phyloP scores from a whole-genome alignment of 2,113 vertebrate genomes.

The Puntigrus tetrazona region DNA sequence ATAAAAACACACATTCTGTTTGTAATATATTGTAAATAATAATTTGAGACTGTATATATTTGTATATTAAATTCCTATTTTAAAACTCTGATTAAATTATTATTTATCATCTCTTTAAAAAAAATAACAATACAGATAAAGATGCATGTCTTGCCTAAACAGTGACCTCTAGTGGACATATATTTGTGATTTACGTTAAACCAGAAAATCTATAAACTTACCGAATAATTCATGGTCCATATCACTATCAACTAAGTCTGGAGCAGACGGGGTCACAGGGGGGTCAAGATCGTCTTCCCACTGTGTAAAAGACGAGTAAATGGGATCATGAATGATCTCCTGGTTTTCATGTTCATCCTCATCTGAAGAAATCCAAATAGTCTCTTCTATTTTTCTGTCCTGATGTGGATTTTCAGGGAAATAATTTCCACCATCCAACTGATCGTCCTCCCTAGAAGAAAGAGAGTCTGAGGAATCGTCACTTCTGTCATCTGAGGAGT shows the following conservation, averaged over 20 bases:
- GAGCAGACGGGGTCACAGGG: constrained; percentile 63
- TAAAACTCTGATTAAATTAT: neutral
- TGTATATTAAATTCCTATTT: no score
- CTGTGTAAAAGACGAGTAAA: constrained; percentile 11
- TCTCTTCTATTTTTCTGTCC: constrained; percentile 34
- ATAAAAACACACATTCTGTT: neutral
- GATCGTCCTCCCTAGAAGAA: constrained; percentile 69
- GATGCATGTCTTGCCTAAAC: neutral
- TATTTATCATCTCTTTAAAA: neutral
- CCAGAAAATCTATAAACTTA: constrained; percentile 50
- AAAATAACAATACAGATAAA: neutral
- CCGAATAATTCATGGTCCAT: constrained; percentile 56
- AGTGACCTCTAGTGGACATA: constrained; percentile 3
- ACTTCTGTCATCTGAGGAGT: constrained; percentile 72
- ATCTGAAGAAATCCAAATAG: constrained; percentile 68
- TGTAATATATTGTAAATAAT: neutral
- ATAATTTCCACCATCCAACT: constrained; percentile 44
- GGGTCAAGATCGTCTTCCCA: constrained; percentile 67
- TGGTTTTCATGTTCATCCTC: constrained; percentile 69
- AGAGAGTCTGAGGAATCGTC: constrained; percentile 79
- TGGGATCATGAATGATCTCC: neutral
- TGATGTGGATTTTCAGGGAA: constrained; percentile 2
- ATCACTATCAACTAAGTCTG: constrained; percentile 66
- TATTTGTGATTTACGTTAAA: neutral
- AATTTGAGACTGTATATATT: no score